These are phyloP conservation scores for Xiphophorus couchianus DNA, from an alignment of 2,113 vertebrate genomes.

Conservation along the genomic window DNA sequence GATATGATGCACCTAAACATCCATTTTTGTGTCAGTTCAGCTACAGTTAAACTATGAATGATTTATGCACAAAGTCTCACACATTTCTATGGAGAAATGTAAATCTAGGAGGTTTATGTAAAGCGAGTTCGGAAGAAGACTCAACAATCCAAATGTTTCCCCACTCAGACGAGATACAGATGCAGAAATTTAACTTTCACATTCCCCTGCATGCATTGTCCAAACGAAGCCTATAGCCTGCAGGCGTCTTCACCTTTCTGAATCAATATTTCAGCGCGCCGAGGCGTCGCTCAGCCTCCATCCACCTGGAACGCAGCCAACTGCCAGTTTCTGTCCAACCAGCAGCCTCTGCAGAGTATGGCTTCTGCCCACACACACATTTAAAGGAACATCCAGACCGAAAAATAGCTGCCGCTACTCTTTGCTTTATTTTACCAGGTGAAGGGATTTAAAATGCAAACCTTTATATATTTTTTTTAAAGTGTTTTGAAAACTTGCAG, in stretches of 20 bases:
- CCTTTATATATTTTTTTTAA: not conserved
- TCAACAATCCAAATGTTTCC: conserved; percentile 9
- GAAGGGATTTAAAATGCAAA: conserved; percentile 15
- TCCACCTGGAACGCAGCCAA: conserved; percentile 74
- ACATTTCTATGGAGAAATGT: not conserved
- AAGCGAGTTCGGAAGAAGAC: conserved; percentile 18
- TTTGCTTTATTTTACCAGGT: conserved; percentile 59
- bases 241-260: conserved; percentile 53
- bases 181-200: conserved; percentile 18
- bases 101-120: conserved; percentile 2
- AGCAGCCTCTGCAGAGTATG: conserved; percentile 42
- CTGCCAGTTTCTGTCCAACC: conserved; percentile 44
- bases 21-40: no score
- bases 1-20: no score
- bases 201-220: conserved; percentile 49
- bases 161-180: conserved; percentile 31
- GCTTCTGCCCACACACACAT: conserved; percentile 66
- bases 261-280: conserved; percentile 74
- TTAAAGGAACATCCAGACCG: conserved; percentile 24
- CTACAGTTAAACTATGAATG: no score
- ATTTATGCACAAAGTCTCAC: conserved; percentile 11
- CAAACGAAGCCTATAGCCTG: conserved; percentile 54
- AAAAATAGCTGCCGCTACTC: conserved; percentile 19
- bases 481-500: conserved; percentile 11
- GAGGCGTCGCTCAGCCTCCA: conserved; percentile 71